Evolutionary conservation across 2,888 invertebrate species (phyloP).

Genomic region (Calephelis perditalis): DNA sequence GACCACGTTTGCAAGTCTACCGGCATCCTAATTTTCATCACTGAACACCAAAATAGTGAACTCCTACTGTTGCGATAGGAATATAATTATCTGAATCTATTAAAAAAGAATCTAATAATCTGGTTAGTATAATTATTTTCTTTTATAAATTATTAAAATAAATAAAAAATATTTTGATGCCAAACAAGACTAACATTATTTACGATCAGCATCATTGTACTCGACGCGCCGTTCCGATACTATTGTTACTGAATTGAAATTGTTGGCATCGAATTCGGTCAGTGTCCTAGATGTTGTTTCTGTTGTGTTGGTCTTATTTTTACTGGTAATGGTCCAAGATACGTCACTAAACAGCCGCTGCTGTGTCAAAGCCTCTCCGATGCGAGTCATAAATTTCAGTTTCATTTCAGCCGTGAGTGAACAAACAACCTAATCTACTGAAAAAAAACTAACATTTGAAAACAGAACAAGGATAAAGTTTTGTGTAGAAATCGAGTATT

Average conservation of each 20-base stretch:
- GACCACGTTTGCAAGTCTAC: too few relatives aligned
- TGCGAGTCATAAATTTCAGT: conserved; percentile 65
- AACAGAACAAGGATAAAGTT: too few relatives aligned
- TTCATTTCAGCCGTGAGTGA: conserved; percentile 51
- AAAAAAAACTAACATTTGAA: too few relatives aligned
- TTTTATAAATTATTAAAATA: conserved; percentile 1
- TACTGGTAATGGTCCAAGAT: conserved; percentile 71
- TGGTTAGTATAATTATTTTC: too few relatives aligned
- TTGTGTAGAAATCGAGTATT: too few relatives aligned
- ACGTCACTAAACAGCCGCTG: conserved; percentile 50
- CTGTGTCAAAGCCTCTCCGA: conserved; percentile 44
- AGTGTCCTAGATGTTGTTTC: conserved; percentile 69
- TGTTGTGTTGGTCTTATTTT: conserved; percentile 64
- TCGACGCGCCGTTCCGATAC: conserved; percentile 8
- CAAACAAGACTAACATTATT: conserved; percentile 11
- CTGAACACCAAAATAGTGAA: too few relatives aligned
- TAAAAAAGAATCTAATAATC: too few relatives aligned
- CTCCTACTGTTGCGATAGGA: too few relatives aligned
- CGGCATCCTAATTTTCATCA: too few relatives aligned
- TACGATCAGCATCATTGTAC: conserved; percentile 7
- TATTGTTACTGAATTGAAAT: conserved; percentile 37
- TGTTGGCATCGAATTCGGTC: conserved; percentile 67
- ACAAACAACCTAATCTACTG: conserved; percentile 42
- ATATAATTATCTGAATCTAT: too few relatives aligned
- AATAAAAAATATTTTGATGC: not conserved